Percentiles rank a stretch among this genome's conserved stretches.
These are phyloP conservation scores for Aporrectodea caliginosa DNA, from an alignment of 1,140 invertebrate genomes.

Conservation along the genomic window DNA sequence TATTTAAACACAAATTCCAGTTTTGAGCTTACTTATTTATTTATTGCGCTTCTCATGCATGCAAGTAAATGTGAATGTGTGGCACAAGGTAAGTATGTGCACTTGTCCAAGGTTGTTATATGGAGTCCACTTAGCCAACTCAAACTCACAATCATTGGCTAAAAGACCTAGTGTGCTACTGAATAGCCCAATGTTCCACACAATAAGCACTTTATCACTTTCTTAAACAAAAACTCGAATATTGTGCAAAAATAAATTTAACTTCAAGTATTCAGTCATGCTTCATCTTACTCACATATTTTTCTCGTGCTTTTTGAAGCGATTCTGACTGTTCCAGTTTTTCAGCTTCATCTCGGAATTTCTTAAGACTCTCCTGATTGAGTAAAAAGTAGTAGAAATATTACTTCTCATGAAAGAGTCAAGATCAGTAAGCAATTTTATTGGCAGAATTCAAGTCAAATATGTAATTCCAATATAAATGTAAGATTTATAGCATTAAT, in stretches of 20 bases:
- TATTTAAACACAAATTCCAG: no score
- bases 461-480: neutral
- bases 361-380: constrained; percentile 78
- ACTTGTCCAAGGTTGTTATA: no score
- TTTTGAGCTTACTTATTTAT: no score
- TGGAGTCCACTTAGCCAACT: neutral
- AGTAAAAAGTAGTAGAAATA: constrained; percentile 20
- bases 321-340: constrained; percentile 98
- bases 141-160: neutral
- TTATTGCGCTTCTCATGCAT: no score
- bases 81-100: no score
- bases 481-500: neutral
- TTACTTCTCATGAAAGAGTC: constrained; percentile 14
- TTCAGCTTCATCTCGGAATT: constrained; percentile 92
- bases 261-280: neutral
- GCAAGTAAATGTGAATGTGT: no score
- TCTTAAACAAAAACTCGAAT: neutral
- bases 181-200: no score
- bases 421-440: neutral
- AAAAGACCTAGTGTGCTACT: neutral
- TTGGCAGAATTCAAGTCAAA: no score
- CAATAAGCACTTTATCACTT: no score
- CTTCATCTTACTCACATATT: constrained; percentile 57
- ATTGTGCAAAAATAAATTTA: constrained; percentile 6
- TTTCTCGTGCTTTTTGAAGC: constrained; percentile 76